phyloP scores from a whole-genome alignment of 2,113 vertebrate species.

The Andinoacara biseriatus region DNA sequence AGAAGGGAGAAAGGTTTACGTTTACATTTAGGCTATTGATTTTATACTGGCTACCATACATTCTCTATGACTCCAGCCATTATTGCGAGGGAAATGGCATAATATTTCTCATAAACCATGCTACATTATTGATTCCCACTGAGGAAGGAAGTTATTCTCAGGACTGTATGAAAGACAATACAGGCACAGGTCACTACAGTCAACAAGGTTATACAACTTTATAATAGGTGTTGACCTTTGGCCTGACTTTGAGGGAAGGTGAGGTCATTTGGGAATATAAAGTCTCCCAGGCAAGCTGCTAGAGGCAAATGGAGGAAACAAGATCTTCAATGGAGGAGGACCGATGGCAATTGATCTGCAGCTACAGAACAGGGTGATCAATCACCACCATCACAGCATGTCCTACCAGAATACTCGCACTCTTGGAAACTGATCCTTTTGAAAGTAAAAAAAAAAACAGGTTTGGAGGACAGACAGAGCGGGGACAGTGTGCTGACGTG shows the following conservation, averaged over 20 bases:
- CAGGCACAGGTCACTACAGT: slow-evolving; percentile 50
- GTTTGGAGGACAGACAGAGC: background rate
- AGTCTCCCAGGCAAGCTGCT: slow-evolving; percentile 16
- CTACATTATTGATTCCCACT: slow-evolving; percentile 61
- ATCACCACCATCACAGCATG: slow-evolving; percentile 27
- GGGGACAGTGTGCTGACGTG: slow-evolving; percentile 40
- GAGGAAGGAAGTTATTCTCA: slow-evolving; percentile 74
- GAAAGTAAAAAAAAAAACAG: background rate
- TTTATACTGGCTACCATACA: slow-evolving; percentile 32
- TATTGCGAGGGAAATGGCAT: slow-evolving; percentile 40
- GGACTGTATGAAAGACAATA: slow-evolving; percentile 72
- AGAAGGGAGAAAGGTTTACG: slow-evolving; percentile 34
- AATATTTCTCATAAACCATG: slow-evolving; percentile 63
- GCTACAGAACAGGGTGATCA: slow-evolving; percentile 41
- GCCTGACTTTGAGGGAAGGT: slow-evolving; percentile 51
- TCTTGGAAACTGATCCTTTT: slow-evolving; percentile 26
- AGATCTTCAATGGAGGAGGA: slow-evolving; percentile 46
- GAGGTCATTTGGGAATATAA: slow-evolving; percentile 42
- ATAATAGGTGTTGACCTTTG: slow-evolving; percentile 60
- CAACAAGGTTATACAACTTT: slow-evolving; percentile 66
- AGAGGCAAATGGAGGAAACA: slow-evolving; percentile 52
- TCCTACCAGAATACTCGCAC: slow-evolving; percentile 14
- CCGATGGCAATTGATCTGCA: slow-evolving; percentile 61
- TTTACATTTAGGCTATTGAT: slow-evolving; percentile 68
- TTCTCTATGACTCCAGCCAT: slow-evolving; percentile 49